phyloP scores from a whole-genome alignment of 2,888 invertebrate species.

The Lucinisca nassula region DNA sequence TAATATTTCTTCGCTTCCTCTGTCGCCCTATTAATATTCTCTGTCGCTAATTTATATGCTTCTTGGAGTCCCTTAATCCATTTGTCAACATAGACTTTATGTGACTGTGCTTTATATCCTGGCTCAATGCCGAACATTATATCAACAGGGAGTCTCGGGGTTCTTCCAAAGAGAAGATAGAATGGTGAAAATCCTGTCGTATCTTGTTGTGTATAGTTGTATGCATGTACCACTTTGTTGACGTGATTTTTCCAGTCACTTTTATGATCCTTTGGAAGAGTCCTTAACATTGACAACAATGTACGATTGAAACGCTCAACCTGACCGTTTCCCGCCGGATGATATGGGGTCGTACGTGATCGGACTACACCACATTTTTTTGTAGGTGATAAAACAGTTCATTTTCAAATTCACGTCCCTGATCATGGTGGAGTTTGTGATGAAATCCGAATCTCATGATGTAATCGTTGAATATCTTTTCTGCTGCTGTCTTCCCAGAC shows the following conservation, averaged over 20 bases:
- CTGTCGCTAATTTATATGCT: background rate
- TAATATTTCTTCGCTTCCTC: background rate
- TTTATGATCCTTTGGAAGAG: slow-evolving; percentile 28
- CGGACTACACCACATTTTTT: slow-evolving; percentile 26
- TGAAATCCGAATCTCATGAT: slow-evolving; percentile 51
- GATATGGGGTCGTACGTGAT: slow-evolving; percentile 48
- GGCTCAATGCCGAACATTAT: background rate
- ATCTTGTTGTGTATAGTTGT: slow-evolving; percentile 41
- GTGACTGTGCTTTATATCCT: background rate
- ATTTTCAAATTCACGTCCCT: slow-evolving; percentile 58
- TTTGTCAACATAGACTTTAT: background rate
- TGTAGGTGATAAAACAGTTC: too few species aligned
- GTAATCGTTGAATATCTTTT: slow-evolving; percentile 47
- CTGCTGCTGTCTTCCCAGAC: slow-evolving; percentile 33
- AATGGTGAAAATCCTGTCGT: slow-evolving; percentile 48
- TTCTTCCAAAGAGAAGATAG: slow-evolving; percentile 42
- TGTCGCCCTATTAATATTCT: background rate
- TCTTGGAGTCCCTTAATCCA: background rate
- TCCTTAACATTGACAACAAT: slow-evolving; percentile 30
- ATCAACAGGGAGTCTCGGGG: slow-evolving; percentile 45
- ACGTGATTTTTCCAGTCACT: slow-evolving; percentile 41
- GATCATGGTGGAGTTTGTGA: slow-evolving; percentile 41
- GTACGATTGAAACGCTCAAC: slow-evolving; percentile 48
- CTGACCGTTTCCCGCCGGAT: slow-evolving; percentile 54
- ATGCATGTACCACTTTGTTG: slow-evolving; percentile 25